Evolutionary conservation across 2,888 invertebrate species (phyloP), one percentile per base, ranked within the genome.

Genomic region (Pristionchus fissidentatus): DNA sequence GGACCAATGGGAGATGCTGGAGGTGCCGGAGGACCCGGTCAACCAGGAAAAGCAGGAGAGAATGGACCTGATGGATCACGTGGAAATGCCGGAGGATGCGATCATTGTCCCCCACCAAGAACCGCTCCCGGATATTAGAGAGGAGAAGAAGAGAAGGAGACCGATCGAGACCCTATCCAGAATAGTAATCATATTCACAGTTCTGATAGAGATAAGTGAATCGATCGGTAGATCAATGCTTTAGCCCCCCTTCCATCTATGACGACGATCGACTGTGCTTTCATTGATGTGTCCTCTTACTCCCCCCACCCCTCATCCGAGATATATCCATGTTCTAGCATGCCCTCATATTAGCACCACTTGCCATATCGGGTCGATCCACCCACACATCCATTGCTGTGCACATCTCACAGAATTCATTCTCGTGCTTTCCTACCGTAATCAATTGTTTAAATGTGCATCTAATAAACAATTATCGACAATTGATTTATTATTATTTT

Each of bases 11-110:
- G 80, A 80, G 80, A 80, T 60, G 80, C 41, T 26, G 80, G 80
- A 0, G 60, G 60, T 29, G 80, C 26, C n/a, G 80, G 80, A 41
- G 80, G 80, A 60, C 43, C 80, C 8, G 80, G 80, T 26, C 19
- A 19, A 32, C 85, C 85, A 38, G 85, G 85, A 62, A 73, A 81
- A 35, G 84, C 77, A 22, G 82, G 82, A 70, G 82, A 85, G 60
- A 83, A 86, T 46, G 88, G 88, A 84, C 79, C 83, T 32, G 79
- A 85, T 32, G 88, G 88, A 84, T 26, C 38, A 15, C 70, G 85
- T n/a, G 85, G 85, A 49, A 62, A 81, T 38, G 60, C 81, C 0
- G 81, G 81, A 46, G 81, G 81, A 60, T 81, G 81, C n/a, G 81
- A 81, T 35, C 81, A 81, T 62, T 81, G 81, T 29, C 81, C 81